Percentiles rank a stretch among this genome's conserved stretches.
Conservation (phyloP, 2,113 vertebrate genomes). For the Ophiodon elongatus region DNA sequence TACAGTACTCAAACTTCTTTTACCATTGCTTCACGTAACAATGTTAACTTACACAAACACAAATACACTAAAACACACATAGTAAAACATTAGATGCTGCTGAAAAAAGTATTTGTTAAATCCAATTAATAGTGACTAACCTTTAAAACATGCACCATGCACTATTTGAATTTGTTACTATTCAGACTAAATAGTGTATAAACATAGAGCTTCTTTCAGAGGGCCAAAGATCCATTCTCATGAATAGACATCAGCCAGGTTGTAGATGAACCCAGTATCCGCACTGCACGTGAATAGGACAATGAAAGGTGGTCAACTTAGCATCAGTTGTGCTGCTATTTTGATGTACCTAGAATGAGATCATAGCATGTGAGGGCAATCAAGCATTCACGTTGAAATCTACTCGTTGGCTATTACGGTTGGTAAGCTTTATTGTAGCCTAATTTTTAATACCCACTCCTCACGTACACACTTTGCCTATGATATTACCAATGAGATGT, state of each 20-base stretch:
- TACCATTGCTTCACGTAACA: conserved; percentile 25
- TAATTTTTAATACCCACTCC: not conserved
- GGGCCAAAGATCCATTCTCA: not conserved
- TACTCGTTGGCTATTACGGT: not conserved
- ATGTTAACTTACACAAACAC: conserved; percentile 35
- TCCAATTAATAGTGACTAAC: conserved; percentile 7
- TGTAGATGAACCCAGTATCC: conserved; percentile 8
- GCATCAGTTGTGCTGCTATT: conserved; percentile 48
- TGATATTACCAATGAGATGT: conserved; percentile 33
- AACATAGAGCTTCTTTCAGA: conserved; percentile 27
- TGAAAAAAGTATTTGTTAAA: conserved; percentile 15
- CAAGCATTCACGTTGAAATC: conserved; percentile 27
- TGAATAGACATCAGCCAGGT: conserved; percentile 7
- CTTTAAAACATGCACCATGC: conserved; percentile 71
- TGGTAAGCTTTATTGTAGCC: conserved; percentile 4
- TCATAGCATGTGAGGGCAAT: conserved; percentile 52
- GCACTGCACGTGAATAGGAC: conserved; percentile 40
- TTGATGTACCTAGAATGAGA: conserved; percentile 67
- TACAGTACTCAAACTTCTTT: not conserved
- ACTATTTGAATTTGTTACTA: conserved; percentile 26
- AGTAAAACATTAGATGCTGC: conserved; percentile 29
- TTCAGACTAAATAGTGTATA: conserved; percentile 19
- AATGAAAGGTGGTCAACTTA: conserved; percentile 49
- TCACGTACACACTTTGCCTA: conserved; percentile 12
- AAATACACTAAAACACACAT: conserved; percentile 44